Conservation (phyloP, 2,888 invertebrate species). For the Eilema caniola region DNA sequence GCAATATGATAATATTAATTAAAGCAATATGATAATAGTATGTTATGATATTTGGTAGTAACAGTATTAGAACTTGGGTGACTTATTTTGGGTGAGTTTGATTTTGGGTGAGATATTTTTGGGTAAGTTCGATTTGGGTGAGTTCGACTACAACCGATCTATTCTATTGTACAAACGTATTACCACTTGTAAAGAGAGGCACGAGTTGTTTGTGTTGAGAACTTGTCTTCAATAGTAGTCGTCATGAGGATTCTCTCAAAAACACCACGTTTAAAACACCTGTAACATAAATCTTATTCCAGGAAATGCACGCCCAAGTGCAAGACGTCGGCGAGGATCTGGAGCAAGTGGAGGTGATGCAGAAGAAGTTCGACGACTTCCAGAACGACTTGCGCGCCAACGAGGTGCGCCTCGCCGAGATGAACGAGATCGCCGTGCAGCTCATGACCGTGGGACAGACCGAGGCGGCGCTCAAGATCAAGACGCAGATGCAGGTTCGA, state of each 20-base stretch:
- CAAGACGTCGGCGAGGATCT: constrained; percentile 99
- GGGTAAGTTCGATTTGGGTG: too few relatives aligned
- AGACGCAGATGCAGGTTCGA: constrained; percentile 96
- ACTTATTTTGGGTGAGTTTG: too few relatives aligned
- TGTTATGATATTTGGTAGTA: too few relatives aligned
- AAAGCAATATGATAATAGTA: too few relatives aligned
- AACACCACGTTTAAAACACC: background rate
- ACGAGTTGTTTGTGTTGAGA: too few relatives aligned
- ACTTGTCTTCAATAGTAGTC: background rate
- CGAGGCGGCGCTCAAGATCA: constrained; percentile 99
- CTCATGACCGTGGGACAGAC: constrained; percentile 98
- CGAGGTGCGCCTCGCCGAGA: constrained; percentile 98
- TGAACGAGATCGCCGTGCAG: constrained; percentile 99
- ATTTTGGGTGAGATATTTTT: too few relatives aligned
- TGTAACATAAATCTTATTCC: constrained; percentile 21
- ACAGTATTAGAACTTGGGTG: too few relatives aligned
- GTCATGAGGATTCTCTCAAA: background rate
- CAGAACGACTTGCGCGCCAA: constrained; percentile 98
- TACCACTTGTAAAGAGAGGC: too few relatives aligned
- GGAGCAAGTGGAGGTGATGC: constrained; percentile 99
- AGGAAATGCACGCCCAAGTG: constrained; percentile 98
- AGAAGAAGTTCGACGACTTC: constrained; percentile 99
- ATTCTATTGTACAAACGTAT: too few relatives aligned
- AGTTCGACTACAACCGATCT: too few relatives aligned
- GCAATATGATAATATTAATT: too few relatives aligned